phyloP scores from a whole-genome alignment of 1,140 invertebrate species.

The Zaprionus africanus region DNA sequence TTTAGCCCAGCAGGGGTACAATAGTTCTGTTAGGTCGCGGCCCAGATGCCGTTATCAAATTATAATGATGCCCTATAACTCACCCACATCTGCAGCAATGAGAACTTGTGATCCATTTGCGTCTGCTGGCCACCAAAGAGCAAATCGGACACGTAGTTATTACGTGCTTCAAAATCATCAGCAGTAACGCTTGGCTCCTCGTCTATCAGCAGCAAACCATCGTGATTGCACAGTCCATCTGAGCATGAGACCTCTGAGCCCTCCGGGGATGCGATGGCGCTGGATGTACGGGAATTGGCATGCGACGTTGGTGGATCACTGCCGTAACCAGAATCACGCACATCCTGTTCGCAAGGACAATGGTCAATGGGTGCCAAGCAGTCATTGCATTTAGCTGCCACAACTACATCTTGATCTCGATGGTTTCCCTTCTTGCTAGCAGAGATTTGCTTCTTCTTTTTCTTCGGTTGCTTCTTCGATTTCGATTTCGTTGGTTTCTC shows the following conservation, averaged over 20 bases:
- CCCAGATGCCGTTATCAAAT: too few species aligned
- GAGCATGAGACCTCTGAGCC: slow-evolving; percentile 94
- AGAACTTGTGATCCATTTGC: slow-evolving; percentile 67
- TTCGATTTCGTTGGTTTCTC: slow-evolving; percentile 75
- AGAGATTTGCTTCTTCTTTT: slow-evolving; percentile 76
- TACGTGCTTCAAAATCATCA: slow-evolving; percentile 35
- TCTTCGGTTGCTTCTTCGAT: slow-evolving; percentile 78
- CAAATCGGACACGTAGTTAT: slow-evolving; percentile 60
- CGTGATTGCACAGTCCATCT: slow-evolving; percentile 92
- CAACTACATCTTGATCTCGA: slow-evolving; percentile 48
- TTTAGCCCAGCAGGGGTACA: too few species aligned
- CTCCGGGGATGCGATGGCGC: slow-evolving; percentile 89
- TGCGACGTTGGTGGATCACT: slow-evolving; percentile 86
- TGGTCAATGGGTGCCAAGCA: slow-evolving; percentile 64
- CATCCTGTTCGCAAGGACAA: slow-evolving; percentile 85
- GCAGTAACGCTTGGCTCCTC: slow-evolving; percentile 45
- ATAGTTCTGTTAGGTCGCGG: too few species aligned
- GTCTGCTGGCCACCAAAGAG: slow-evolving; percentile 41
- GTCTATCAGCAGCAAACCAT: slow-evolving; percentile 70
- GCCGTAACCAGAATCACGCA: slow-evolving; percentile 92
- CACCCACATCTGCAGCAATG: slow-evolving; percentile 84
- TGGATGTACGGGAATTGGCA: slow-evolving; percentile 88
- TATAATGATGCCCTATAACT: slow-evolving; percentile 13
- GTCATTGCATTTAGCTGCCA: slow-evolving; percentile 60
- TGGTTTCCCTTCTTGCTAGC: slow-evolving; percentile 33